Evolutionary conservation across 2,113 vertebrate genomes (phyloP), one percentile per base, ranked within the genome.

Genomic region (Thymallus thymallus): DNA sequence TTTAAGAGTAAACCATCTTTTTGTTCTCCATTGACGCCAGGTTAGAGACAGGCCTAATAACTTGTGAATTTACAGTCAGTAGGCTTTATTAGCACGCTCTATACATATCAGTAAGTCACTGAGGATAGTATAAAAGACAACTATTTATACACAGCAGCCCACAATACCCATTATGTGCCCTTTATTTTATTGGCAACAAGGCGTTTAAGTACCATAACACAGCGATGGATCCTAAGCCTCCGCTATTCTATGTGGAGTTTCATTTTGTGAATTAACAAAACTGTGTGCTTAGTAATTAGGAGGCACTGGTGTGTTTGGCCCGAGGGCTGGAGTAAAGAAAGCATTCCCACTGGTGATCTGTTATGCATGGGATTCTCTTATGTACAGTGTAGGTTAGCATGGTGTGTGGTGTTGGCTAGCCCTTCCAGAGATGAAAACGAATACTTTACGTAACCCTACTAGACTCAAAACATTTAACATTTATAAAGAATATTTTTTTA

Each of bases 261-360:
- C 26, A 67, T 60, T 20, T 3, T 35, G 46, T 74, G 46, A 60
- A 60, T 60, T 23, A 22, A 60, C 66, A 65, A 78, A 70, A 62
- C 68, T 41, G 63, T 71, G 29, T 51, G 41, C 35, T n/a, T 23
- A 71, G 67, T 71, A 77, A 80, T 80, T 80, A 80, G 75, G 51
- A 55, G 61, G 24, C 29, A 24, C 22, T 58, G 4, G 29, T 79
- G 58, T 71, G 58, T 22, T 29, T 60, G 51, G 55, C 78, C 56
- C 45, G 29, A 32, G 65, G 73, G 73, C 30, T 68, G 73, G 56
- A 30, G 26, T 72, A 66, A 73, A 69, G 56, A 64, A 30, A 67
- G 35, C 41, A 70, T 73, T 66, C 23, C 61, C 48, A 64, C n/a
- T 69, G 32, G 61, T 72, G 61, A 73, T 58, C 23, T 51, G 48